Evolutionary conservation across 2,797 vertebrate species (phyloP).

Genomic region (Lates japonicus): DNA sequence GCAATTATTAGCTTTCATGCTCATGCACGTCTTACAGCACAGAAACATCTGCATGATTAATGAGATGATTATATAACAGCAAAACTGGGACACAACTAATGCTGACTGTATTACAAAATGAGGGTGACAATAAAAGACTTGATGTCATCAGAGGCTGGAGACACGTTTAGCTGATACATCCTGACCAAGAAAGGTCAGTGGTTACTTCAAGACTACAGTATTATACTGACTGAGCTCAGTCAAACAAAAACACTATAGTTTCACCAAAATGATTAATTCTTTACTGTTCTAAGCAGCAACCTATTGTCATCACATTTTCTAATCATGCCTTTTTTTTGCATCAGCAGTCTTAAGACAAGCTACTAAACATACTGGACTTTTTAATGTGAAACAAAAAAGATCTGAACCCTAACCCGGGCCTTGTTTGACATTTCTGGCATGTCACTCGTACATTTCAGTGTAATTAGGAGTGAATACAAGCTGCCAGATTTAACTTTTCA

Average conservation of each 20-base stretch:
- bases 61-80: constrained; percentile 73
- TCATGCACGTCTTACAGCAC: constrained; percentile 62
- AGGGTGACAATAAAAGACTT: constrained; percentile 58
- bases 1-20: constrained; percentile 67
- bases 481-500: background rate
- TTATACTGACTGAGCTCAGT: background rate
- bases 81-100: constrained; percentile 69
- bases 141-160: constrained; percentile 49
- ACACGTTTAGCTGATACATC: constrained; percentile 42
- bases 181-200: constrained; percentile 26
- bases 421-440: constrained; percentile 12
- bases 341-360: constrained; percentile 32
- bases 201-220: background rate
- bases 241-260: background rate
- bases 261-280: constrained; percentile 15
- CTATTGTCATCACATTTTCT: constrained; percentile 29
- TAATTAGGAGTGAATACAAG: constrained; percentile 17
- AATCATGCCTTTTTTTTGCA: constrained; percentile 21
- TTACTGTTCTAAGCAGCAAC: constrained; percentile 21
- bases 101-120: constrained; percentile 67
- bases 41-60: constrained; percentile 80
- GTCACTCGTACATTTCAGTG: constrained; percentile 3
- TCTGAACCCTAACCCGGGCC: background rate
- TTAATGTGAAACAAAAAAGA: background rate
- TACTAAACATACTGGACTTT: constrained; percentile 22